Percentiles rank a stretch among this genome's conserved stretches.
These are phyloP conservation scores for Drosophila ochracea DNA, from an alignment of 2,888 invertebrate genomes.

Conservation along the genomic window DNA sequence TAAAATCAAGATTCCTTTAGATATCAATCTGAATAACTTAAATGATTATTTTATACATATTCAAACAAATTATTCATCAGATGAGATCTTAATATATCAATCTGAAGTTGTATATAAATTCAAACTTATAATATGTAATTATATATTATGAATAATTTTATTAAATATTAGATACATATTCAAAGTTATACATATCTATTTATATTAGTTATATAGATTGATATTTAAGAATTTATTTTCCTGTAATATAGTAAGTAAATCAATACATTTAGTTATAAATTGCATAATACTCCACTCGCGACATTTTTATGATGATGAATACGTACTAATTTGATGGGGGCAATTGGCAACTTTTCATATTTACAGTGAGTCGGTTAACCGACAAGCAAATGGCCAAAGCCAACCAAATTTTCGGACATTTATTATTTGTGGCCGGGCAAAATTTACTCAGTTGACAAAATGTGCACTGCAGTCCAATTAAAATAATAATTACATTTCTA, in stretches of 20 bases:
- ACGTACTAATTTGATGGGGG: conserved; percentile 23
- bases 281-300: not conserved
- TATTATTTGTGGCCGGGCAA: conserved; percentile 68
- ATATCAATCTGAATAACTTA: not conserved
- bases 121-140: not conserved
- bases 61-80: not conserved
- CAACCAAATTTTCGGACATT: conserved; percentile 57
- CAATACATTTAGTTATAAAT: not conserved
- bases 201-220: not conserved
- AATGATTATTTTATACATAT: not conserved
- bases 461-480: conserved; percentile 78
- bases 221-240: no score
- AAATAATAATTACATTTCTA: conserved; percentile 84
- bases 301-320: conserved; percentile 19
- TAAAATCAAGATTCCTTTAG: not conserved
- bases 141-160: not conserved
- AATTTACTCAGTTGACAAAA: conserved; percentile 49
- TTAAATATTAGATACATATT: not conserved
- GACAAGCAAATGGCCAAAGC: conserved; percentile 60
- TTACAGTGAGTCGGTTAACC: conserved; percentile 70
- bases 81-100: not conserved
- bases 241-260: not conserved
- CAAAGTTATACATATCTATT: not conserved
- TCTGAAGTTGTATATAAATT: not conserved
- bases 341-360: conserved; percentile 64